Evolutionary conservation across 1,140 invertebrate genomes (phyloP), one percentile per base, ranked within the genome.

Genomic region (Eriocheir sinensis): DNA sequence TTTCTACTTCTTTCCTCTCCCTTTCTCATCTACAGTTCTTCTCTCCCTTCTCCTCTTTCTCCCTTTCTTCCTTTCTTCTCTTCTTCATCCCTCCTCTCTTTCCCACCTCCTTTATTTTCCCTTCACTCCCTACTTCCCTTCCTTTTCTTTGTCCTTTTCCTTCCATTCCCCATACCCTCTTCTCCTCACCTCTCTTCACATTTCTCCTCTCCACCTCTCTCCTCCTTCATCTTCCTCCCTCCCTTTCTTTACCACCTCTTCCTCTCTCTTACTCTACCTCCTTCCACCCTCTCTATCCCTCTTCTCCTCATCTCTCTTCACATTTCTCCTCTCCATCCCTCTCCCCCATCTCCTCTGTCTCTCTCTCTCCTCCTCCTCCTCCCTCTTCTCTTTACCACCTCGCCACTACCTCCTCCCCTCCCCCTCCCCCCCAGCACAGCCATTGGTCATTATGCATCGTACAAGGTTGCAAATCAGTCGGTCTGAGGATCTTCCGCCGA

Each of bases 371-470:
- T 41, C 4, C 92, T 30, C 92, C 44, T 30, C 15, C 44, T 34
- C 53, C 48, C 53, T 53, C 30, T 30, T 32, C 12, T n/a, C 27
- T 27, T 0, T 0, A 44, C 6, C 89, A 8, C 40, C 38, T 27
- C 34, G 12, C 3, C 2, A 1, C 12, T 8, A 32, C 9, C 32
- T 36, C 80, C 30, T n/a, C 41, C 30, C 27, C 40, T 36, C 32
- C 17, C 41, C 30, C 17, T 44, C 34, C 91, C 60, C 34, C 27
- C 60, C 36, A 38, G 53, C 27, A 41, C 80, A 38, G 44, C 72
- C 32, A 89, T 79, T 80, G 89, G 93, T 94, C 93, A 94, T 94
- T 94, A 94, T 53, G 93, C 93, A 90, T 94, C 88, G 90, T 89
- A 89, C 93, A 94, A 44, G 89, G 72, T 90, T 94, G 88, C 93